A percentile compares a stretch with the other conserved stretches of the same genome.
Evolutionary conservation across 2,113 vertebrate genomes (phyloP).

Genomic region (Ceyx margarethae): DNA sequence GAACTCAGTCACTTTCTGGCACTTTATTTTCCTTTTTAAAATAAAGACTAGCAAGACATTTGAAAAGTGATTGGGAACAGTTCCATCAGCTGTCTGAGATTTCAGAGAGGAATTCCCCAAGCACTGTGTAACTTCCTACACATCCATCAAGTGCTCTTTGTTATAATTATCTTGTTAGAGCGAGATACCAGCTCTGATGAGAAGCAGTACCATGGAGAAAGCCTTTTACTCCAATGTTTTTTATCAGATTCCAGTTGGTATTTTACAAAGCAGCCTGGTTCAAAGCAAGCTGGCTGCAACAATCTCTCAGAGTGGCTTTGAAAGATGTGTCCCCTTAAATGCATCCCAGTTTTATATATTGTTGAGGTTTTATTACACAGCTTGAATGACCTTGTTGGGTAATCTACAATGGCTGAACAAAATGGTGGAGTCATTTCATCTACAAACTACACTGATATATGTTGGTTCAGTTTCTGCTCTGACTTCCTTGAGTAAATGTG

Average conservation of each 20-base stretch:
- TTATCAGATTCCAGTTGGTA: conserved; percentile 17
- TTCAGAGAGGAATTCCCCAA: conserved; percentile 31
- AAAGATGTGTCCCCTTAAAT: not conserved
- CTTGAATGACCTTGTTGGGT: not conserved
- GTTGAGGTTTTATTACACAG: not conserved
- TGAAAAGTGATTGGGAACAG: not conserved
- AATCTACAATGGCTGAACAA: not conserved
- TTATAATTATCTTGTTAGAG: conserved; percentile 20
- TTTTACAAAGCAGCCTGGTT: not conserved
- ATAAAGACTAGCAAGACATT: not conserved
- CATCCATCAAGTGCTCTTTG: not conserved
- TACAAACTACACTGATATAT: not conserved
- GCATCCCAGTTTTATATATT: not conserved
- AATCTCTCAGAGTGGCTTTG: not conserved
- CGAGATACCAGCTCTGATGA: not conserved
- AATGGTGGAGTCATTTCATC: not conserved
- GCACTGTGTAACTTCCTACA: not conserved
- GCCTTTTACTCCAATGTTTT: not conserved
- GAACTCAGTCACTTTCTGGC: not conserved
- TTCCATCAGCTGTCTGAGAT: conserved; percentile 19
- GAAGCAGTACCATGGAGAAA: not conserved
- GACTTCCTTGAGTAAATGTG: not conserved
- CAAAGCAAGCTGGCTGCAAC: conserved; percentile 1
- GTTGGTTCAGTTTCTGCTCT: not conserved
- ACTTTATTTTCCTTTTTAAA: not conserved